A percentile compares a stretch with the other conserved stretches of the same genome.
These are phyloP conservation scores for Rhamnusium bicolor DNA, from an alignment of 2,888 invertebrate species.

Conservation along the genomic window DNA sequence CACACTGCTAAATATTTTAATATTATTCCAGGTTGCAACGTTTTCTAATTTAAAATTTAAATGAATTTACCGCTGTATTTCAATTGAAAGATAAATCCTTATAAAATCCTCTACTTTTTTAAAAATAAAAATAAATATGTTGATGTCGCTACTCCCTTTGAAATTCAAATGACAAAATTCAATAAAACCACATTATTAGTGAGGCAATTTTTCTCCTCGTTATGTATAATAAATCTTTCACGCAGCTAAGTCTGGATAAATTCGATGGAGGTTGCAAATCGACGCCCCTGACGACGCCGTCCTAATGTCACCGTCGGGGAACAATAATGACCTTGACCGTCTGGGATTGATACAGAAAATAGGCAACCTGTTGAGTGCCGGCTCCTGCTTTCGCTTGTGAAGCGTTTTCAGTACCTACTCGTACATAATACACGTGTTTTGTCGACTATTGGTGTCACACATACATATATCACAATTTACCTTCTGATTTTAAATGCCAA, in stretches of 20 bases:
- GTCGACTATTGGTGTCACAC: background rate
- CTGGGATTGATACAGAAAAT: slow-evolving; percentile 34
- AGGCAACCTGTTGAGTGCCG: slow-evolving; percentile 44
- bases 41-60: background rate
- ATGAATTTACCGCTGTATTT: background rate
- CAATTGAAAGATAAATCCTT: background rate
- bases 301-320: slow-evolving; percentile 23
- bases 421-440: slow-evolving; percentile 9
- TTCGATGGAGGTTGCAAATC: slow-evolving; percentile 1
- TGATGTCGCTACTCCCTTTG: background rate
- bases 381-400: slow-evolving; percentile 8
- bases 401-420: slow-evolving; percentile 6
- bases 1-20: background rate
- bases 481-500: background rate
- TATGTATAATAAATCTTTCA: background rate
- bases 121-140: background rate
- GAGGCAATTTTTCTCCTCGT: background rate
- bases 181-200: background rate
- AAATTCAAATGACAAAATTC: background rate
- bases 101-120: background rate
- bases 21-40: background rate
- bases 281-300: slow-evolving; percentile 18
- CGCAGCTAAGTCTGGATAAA: background rate
- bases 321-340: slow-evolving; percentile 39
- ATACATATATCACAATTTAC: too few relatives aligned